phyloP scores from a whole-genome alignment of 1,140 invertebrate genomes.

The Drosophila athabasca region DNA sequence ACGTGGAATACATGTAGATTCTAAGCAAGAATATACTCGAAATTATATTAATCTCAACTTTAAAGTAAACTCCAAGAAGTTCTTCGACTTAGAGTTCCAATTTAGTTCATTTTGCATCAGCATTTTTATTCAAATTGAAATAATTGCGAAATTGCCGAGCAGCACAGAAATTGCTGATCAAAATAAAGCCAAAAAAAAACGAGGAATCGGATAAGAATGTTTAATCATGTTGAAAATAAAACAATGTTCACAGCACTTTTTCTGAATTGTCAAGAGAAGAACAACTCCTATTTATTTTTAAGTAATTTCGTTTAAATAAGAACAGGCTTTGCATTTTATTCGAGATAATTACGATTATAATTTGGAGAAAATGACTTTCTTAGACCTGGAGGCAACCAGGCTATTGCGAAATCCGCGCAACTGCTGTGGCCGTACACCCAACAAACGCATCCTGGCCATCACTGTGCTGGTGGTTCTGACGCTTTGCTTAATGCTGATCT shows the following conservation, averaged over 20 bases:
- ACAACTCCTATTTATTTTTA: neutral
- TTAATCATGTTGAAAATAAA: constrained; percentile 19
- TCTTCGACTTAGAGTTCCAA: constrained; percentile 29
- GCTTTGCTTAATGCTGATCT: constrained; percentile 60
- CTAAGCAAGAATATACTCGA: too few species aligned
- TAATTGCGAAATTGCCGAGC: constrained; percentile 61
- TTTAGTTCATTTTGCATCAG: constrained; percentile 43
- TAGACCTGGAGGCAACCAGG: constrained; percentile 59
- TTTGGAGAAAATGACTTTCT: constrained; percentile 15
- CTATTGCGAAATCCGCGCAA: constrained; percentile 31
- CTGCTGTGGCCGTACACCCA: constrained; percentile 28
- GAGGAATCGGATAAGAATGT: neutral
- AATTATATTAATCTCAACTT: neutral
- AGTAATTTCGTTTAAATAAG: too few species aligned
- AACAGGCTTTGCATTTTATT: too few species aligned
- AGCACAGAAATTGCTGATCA: constrained; percentile 51
- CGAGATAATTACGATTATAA: neutral
- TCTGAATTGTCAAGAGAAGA: neutral
- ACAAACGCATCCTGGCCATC: constrained; percentile 56
- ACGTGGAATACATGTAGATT: constrained; percentile 12
- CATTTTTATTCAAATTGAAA: constrained; percentile 27
- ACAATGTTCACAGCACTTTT: constrained; percentile 6
- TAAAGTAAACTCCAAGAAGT: constrained; percentile 21
- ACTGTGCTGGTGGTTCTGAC: constrained; percentile 53
- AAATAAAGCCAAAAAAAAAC: constrained; percentile 25